phyloP scores from a whole-genome alignment of 2,797 vertebrate genomes.

The Gila robusta region DNA sequence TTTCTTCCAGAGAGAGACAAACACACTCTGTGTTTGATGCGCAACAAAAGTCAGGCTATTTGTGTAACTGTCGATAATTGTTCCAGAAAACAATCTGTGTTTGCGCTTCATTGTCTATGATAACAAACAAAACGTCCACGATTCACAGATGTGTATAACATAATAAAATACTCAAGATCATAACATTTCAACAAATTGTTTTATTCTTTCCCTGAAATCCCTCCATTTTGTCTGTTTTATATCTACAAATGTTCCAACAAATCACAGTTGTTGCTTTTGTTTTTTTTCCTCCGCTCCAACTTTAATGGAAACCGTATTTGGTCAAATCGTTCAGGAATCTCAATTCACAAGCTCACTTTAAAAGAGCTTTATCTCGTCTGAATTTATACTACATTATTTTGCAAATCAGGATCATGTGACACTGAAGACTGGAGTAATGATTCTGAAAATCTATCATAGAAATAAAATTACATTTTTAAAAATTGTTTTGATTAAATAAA shows the following conservation, averaged over 20 bases:
- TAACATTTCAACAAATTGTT: slow-evolving; percentile 3
- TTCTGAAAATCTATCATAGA: not conserved
- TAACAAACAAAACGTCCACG: not conserved
- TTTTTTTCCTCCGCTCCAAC: too few relatives aligned
- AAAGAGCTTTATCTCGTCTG: not conserved
- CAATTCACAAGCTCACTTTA: not conserved
- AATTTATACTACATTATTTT: not conserved
- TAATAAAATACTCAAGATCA: not conserved
- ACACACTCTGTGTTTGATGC: not conserved
- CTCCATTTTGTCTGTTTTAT: not conserved
- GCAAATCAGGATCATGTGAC: not conserved
- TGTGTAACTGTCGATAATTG: not conserved
- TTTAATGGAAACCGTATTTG: not conserved
- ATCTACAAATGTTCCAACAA: not conserved
- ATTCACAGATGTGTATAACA: slow-evolving; percentile 19
- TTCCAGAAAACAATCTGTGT: not conserved
- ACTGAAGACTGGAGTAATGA: not conserved
- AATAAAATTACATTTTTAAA: not conserved
- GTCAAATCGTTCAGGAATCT: not conserved
- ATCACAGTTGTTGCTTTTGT: not conserved
- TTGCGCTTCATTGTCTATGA: slow-evolving; percentile 4
- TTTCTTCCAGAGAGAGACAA: not conserved
- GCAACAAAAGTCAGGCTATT: not conserved
- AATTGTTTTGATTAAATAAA: not conserved
- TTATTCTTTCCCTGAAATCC: slow-evolving; percentile 1